These are phyloP conservation scores for Conomelus anceps DNA, from an alignment of 2,888 invertebrate species.

Conservation along the genomic window DNA sequence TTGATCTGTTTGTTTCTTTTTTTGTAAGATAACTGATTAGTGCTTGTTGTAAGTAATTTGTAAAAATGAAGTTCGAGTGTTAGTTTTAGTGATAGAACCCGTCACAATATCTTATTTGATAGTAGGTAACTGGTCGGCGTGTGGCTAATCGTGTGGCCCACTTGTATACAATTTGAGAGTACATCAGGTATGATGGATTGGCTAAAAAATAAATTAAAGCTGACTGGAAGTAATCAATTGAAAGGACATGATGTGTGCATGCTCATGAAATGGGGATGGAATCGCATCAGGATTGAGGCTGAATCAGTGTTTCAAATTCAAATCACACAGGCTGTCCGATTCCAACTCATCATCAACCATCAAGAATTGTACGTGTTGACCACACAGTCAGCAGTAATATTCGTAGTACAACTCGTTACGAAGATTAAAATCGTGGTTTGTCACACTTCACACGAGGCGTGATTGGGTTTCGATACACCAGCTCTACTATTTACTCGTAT, in stretches of 20 bases:
- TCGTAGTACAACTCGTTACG: neutral
- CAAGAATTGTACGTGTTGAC: neutral
- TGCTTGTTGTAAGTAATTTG: too few relatives aligned
- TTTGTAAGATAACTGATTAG: too few relatives aligned
- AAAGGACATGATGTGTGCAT: neutral
- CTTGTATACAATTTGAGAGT: too few relatives aligned
- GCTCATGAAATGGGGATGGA: neutral
- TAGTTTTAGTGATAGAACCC: too few relatives aligned
- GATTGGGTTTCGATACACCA: neutral
- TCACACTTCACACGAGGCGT: neutral
- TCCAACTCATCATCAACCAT: too few relatives aligned
- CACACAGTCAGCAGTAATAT: neutral
- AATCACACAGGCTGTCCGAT: neutral
- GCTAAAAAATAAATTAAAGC: too few relatives aligned
- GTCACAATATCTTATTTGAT: too few relatives aligned
- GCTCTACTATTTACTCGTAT: neutral
- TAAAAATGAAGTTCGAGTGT: too few relatives aligned
- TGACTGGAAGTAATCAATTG: neutral
- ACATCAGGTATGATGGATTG: too few relatives aligned
- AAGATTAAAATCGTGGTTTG: neutral
- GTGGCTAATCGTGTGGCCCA: too few relatives aligned
- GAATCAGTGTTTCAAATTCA: neutral
- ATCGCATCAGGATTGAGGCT: neutral
- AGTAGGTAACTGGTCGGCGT: too few relatives aligned
- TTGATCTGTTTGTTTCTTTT: too few relatives aligned